Base-by-base conservation (phyloP, 2,113 vertebrate species). In the Pterocles gutturalis region DNA sequence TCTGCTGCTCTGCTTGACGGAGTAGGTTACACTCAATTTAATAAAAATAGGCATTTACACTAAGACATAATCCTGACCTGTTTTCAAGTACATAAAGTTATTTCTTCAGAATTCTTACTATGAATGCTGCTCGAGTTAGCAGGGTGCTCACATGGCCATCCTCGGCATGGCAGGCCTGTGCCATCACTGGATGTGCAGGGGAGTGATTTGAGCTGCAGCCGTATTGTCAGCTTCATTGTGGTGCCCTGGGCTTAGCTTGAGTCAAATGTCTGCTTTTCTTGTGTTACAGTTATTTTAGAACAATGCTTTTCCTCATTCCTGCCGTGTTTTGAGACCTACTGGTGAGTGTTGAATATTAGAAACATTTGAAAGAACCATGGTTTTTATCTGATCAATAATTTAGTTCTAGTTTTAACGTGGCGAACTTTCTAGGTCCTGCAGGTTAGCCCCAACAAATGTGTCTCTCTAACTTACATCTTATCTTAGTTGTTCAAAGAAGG, bases 1-100 rank as follows among this genome's bases (percentile, higher is more conserved):
- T 53, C 66, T 87, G 95, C 80, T 83, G 78, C 88, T 90, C 89
- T 92, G 69, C 57, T 61, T 67, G 45, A 29, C 67, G 41, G 46
- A 80, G 51, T 29, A 90, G 51, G 80, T 62, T 83, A 49, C 60
- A 25, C 55, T 93, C 22, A 24, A 2, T 75, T 79, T 31, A 43
- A 45, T 81, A 17, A 49, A 90, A 88, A 36, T 5, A 62, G 29
- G 11, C 38, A 34, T 75, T 95, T 90, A 28, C 43, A 19, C 13
- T 22, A 20, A 66, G 33, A 60, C 61, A 29, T 48, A 72, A 36
- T 61, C 36, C n/a, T 72, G 76, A 17, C 36, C 51, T 67, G 45
- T 78, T 75, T 73, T 69, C 11, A 48, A 34, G 41, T 79, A 22
- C 31, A 6, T 38, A 2, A 41, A 80, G 66, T n/a, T 65, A 22